Evolutionary conservation across 2,888 invertebrate species (phyloP).

Genomic region (Euplagia quadripunctaria): DNA sequence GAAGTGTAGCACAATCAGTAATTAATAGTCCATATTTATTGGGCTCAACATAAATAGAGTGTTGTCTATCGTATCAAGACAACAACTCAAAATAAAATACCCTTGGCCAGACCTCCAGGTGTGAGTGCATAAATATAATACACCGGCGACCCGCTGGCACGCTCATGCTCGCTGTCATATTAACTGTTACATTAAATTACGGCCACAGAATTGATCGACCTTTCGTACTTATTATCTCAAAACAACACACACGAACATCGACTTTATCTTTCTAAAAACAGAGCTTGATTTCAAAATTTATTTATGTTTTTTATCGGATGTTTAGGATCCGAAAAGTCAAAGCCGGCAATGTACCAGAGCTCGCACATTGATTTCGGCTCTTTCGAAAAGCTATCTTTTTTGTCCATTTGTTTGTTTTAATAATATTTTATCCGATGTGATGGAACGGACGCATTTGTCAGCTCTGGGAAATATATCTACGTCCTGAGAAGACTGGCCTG

Average conservation of each 20-base stretch:
- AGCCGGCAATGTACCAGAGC: slow-evolving; percentile 76
- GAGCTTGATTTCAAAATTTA: slow-evolving; percentile 37
- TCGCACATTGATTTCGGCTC: slow-evolving; percentile 87
- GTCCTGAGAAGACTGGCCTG: slow-evolving; percentile 70
- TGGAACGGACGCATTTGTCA: slow-evolving; percentile 86
- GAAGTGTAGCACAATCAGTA: slow-evolving; percentile 82
- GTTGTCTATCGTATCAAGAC: slow-evolving; percentile 78
- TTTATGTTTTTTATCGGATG: slow-evolving; percentile 39
- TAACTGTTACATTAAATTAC: slow-evolving; percentile 88
- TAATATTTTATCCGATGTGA: slow-evolving; percentile 86
- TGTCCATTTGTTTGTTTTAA: slow-evolving; percentile 87
- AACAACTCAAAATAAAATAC: slow-evolving; percentile 82
- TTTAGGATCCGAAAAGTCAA: slow-evolving; percentile 49
- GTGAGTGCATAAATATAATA: slow-evolving; percentile 86
- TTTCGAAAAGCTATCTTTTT: slow-evolving; percentile 85
- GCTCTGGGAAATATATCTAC: slow-evolving; percentile 80
- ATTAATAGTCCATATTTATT: slow-evolving; percentile 85
- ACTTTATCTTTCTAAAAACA: slow-evolving; percentile 33
- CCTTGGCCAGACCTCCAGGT: slow-evolving; percentile 83
- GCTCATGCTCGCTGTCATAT: slow-evolving; percentile 86
- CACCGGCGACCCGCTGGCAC: slow-evolving; percentile 84
- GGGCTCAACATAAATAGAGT: slow-evolving; percentile 79
- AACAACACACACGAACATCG: slow-evolving; percentile 48
- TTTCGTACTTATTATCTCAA: slow-evolving; percentile 75
- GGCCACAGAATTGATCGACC: slow-evolving; percentile 78